A percentile compares a stretch with the other conserved stretches of the same genome.
These are phyloP conservation scores for Arbacia lixula DNA, from an alignment of 53 echinoderm and acorn worm species.

Conservation along the genomic window DNA sequence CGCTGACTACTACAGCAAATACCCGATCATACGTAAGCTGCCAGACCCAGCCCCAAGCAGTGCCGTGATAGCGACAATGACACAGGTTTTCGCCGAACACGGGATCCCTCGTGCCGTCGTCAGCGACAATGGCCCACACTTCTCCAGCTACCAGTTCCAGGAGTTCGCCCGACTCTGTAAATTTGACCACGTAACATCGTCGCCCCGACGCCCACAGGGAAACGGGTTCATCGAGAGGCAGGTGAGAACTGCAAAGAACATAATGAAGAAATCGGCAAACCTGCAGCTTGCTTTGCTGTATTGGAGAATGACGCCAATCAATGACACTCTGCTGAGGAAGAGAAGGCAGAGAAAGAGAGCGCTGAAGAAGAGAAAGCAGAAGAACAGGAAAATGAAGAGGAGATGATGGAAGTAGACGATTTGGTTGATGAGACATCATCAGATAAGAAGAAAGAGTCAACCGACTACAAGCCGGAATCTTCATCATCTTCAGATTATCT, in stretches of 20 bases:
- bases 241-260: slow-evolving; percentile 36
- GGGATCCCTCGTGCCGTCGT: slow-evolving; percentile 20
- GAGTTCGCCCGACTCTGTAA: slow-evolving; percentile 18
- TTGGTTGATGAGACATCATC: background rate
- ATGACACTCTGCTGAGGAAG: no score
- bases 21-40: slow-evolving; percentile 44
- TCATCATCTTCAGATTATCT: slow-evolving; percentile 13
- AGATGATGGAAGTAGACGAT: background rate
- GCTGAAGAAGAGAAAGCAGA: background rate
- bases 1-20: slow-evolving; percentile 60
- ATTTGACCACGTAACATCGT: slow-evolving; percentile 57
- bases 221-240: slow-evolving; percentile 59
- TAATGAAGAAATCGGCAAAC: slow-evolving; percentile 52
- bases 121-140: slow-evolving; percentile 50
- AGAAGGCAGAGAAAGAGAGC: background rate
- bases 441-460: background rate
- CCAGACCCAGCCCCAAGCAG: slow-evolving; percentile 29
- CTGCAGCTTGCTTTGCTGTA: slow-evolving; percentile 23
- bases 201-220: slow-evolving; percentile 45
- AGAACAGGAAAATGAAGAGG: background rate
- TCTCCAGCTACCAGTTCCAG: slow-evolving; percentile 33
- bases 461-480: slow-evolving; percentile 13
- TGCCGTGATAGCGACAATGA: slow-evolving; percentile 34
- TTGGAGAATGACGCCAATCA: slow-evolving; percentile 50
- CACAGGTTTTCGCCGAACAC: slow-evolving; percentile 52